Percentiles rank a stretch among this genome's conserved stretches.
Conservation (phyloP, 2,113 vertebrate genomes). For the Pavo muticus region DNA sequence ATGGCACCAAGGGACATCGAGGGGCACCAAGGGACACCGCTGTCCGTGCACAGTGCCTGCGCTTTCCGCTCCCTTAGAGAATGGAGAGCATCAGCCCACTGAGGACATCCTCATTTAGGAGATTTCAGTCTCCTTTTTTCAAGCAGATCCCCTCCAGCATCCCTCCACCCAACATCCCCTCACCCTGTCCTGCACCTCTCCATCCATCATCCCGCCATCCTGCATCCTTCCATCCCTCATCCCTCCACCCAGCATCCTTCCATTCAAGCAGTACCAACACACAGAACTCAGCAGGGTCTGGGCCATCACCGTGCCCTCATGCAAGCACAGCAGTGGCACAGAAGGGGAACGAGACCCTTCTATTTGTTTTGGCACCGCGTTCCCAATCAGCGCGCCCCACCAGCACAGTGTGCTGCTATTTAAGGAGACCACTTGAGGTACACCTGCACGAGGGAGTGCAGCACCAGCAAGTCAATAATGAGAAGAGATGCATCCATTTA, state of each 20-base stretch:
- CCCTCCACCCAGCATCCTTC: not conserved
- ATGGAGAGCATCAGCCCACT: not conserved
- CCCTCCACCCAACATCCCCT: not conserved
- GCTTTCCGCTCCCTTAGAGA: not conserved
- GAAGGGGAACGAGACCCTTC: slow-evolving; percentile 46
- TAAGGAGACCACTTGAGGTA: slow-evolving; percentile 73
- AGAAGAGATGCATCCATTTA: not conserved
- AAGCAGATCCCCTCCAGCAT: not conserved
- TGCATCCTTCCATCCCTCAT: no score
- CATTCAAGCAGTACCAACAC: not conserved
- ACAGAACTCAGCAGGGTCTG: not conserved
- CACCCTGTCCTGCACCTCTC: not conserved
- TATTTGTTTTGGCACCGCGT: not conserved
- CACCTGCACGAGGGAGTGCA: slow-evolving; percentile 69
- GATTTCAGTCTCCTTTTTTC: not conserved
- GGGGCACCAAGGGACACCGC: accelerated
- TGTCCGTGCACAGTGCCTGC: not conserved
- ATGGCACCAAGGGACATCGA: not conserved
- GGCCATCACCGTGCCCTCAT: not conserved
- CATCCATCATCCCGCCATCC: not conserved
- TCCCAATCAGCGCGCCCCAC: slow-evolving; percentile 66
- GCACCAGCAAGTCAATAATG: slow-evolving; percentile 57
- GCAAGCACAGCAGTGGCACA: not conserved
- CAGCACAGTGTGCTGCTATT: slow-evolving; percentile 53
- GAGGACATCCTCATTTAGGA: not conserved